These are phyloP conservation scores for Coleophora deauratella DNA, from an alignment of 2,888 invertebrate genomes.

Conservation along the genomic window DNA sequence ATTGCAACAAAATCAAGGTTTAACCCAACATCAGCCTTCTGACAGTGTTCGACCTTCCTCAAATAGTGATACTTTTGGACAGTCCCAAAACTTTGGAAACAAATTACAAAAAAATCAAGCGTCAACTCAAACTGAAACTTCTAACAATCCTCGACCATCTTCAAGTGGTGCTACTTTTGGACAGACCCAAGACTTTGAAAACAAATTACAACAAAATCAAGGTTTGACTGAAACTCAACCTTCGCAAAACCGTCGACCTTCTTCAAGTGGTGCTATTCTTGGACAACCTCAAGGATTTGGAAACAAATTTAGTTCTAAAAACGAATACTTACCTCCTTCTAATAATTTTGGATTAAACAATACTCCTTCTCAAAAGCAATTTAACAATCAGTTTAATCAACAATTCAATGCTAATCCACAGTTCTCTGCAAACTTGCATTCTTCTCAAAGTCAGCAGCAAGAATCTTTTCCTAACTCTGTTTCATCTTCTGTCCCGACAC, in stretches of 20 bases:
- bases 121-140: too few relatives aligned
- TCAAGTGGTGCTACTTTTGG: too few relatives aligned
- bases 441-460: slow-evolving; percentile 5
- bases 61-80: too few relatives aligned
- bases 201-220: too few relatives aligned
- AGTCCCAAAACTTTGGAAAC: too few relatives aligned
- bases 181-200: too few relatives aligned
- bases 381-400: slow-evolving; percentile 12
- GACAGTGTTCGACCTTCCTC: too few relatives aligned
- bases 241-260: slow-evolving; percentile 9
- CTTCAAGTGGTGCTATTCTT: slow-evolving; percentile 16
- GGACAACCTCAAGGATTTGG: slow-evolving; percentile 13
- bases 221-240: too few relatives aligned
- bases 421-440: slow-evolving; percentile 10
- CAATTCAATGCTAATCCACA: slow-evolving; percentile 9
- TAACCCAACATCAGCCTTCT: too few relatives aligned
- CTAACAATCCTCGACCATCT: too few relatives aligned
- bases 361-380: slow-evolving; percentile 1
- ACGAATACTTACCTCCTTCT: slow-evolving; percentile 33
- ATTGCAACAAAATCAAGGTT: too few relatives aligned
- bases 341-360: slow-evolving; percentile 15
- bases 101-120: too few relatives aligned
- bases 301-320: slow-evolving; percentile 21
- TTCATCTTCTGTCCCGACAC: slow-evolving; percentile 1
- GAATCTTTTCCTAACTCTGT: background rate